Base-by-base conservation (phyloP, 2,888 invertebrate species). In the Diachrysia chrysitis region DNA sequence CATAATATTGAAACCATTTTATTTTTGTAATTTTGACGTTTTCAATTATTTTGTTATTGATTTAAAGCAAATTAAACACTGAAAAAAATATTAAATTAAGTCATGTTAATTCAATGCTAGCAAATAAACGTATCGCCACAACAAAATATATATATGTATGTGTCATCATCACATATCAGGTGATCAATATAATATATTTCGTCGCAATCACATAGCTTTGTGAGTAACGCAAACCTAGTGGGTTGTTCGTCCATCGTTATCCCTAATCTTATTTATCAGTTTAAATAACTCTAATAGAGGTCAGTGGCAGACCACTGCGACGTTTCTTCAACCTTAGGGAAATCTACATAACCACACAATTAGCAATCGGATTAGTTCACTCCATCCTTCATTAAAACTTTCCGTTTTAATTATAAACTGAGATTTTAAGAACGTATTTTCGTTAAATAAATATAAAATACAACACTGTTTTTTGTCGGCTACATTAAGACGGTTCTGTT, bases 291-390 rank as follows among this genome's bases (percentile, higher is more conserved):
- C 12, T 60, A 32, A 62, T n/a, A 19, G 29, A 16, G 14, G 19
- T 25, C 0, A 23, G 25, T 25, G 29, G 32, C 6, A 51, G 29
- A 4, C 58, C 16, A 19, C 32, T 9, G 57, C 16, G 25, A 46
- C 2, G 5, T 14, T 16, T 42, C n/a, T 14, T n/a, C 3, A 48
- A 19, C 66, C 42, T 56, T 1, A 5, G 57, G 29, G 60, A 67
- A 71, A 63, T 58, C 58, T 25, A 61, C 58, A 61, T 63, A 56
- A 37, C 63, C 54, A 54, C 58, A 37, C 46, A 60, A 71, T 76
- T 61, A 55, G 10, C 60, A 76, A 71, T 74, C 46, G 17, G 37
- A 55, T 71, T 29, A 61, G 60, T 61, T 76, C 29, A 48, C 63
- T 59, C 35, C 35, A 48, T 57, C 14, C 66, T 54, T 54, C 57